Conservation (phyloP, 2,888 invertebrate genomes). For the Drosophila tanythrix region DNA sequence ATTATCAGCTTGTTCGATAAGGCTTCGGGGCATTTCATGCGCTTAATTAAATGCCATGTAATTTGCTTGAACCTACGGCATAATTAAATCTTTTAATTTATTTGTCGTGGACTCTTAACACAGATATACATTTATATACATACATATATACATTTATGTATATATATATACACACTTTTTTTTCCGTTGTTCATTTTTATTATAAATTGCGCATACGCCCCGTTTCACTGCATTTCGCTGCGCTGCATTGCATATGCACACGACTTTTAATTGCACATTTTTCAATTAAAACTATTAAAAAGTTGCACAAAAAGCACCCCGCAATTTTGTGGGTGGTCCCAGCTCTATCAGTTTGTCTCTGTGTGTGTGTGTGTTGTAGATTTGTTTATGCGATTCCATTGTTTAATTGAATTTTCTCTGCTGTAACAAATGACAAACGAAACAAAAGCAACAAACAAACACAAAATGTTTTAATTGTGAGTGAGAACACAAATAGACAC, state of each 20-base stretch:
- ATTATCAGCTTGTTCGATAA: conserved; percentile 11
- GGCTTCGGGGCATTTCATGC: conserved; percentile 44
- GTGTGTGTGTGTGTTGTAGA: conserved; percentile 43
- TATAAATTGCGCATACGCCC: conserved; percentile 67
- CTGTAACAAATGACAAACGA: conserved; percentile 53
- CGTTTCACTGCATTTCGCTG: conserved; percentile 29
- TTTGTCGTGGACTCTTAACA: conserved; percentile 63
- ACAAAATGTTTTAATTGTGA: conserved; percentile 22
- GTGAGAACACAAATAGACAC: conserved; percentile 6
- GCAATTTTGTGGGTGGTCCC: conserved; percentile 33
- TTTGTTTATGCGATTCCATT: conserved; percentile 73
- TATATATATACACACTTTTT: not conserved
- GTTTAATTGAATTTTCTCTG: conserved; percentile 70
- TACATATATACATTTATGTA: not conserved
- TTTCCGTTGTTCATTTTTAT: conserved; percentile 19
- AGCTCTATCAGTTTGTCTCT: not conserved
- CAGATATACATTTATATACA: not conserved
- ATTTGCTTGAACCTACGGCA: conserved; percentile 64
- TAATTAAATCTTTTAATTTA: conserved; percentile 74
- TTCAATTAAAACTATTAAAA: conserved; percentile 71
- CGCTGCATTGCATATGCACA: conserved; percentile 43
- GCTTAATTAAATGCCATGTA: conserved; percentile 69
- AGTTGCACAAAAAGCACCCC: conserved; percentile 22
- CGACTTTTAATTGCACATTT: conserved; percentile 72
- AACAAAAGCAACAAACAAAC: not conserved